Evolutionary conservation across 2,113 vertebrate genomes (phyloP).

Genomic region (Agapornis roseicollis): DNA sequence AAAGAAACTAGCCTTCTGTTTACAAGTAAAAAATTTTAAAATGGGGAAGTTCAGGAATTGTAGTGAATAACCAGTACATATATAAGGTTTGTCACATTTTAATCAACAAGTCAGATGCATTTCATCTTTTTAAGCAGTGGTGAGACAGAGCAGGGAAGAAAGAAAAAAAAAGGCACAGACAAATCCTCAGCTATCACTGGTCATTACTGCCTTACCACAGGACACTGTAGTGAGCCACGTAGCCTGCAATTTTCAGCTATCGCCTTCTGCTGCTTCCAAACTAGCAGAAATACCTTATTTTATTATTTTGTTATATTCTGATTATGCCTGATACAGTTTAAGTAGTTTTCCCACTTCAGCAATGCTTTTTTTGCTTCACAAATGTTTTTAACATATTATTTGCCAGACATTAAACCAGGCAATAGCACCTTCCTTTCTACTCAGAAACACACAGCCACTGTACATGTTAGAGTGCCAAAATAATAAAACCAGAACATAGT

Average conservation of each 20-base stretch:
- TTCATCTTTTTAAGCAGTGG: not conserved
- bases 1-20: not conserved
- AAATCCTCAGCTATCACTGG: not conserved
- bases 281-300: not conserved
- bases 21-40: not conserved
- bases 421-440: not conserved
- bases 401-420: not conserved
- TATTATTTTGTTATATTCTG: not conserved
- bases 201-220: not conserved
- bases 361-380: not conserved
- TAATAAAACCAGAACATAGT: not conserved
- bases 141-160: not conserved
- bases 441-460: not conserved
- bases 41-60: not conserved
- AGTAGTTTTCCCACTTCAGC: not conserved
- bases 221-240: rapidly evolving
- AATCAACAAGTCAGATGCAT: not conserved
- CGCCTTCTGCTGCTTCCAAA: not conserved
- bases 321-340: not conserved
- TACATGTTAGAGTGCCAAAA: not conserved
- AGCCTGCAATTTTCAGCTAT: not conserved
- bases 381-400: not conserved
- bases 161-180: not conserved
- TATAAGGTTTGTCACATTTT: not conserved
- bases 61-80: not conserved